A percentile compares a stretch with the other conserved stretches of the same genome.
These are phyloP conservation scores for Ophioninae sp. DNA, from an alignment of 2,888 invertebrate genomes.

Conservation along the genomic window DNA sequence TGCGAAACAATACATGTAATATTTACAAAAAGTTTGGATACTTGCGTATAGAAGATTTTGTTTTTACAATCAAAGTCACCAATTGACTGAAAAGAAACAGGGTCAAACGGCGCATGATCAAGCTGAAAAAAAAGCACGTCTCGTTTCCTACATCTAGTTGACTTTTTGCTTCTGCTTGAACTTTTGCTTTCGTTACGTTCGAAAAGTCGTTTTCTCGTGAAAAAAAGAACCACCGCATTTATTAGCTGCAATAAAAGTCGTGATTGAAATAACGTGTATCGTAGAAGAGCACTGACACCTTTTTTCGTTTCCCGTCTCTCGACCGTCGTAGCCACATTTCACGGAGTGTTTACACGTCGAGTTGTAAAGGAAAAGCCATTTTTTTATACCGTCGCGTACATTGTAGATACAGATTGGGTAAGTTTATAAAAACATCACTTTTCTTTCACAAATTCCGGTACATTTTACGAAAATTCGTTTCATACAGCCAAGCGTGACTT, in stretches of 20 bases:
- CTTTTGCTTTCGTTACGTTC: background rate
- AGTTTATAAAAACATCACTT: background rate
- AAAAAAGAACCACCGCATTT: background rate
- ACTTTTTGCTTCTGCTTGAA: background rate
- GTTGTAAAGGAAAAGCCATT: background rate
- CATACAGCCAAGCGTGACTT: background rate
- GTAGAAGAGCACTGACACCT: background rate
- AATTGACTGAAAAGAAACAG: background rate
- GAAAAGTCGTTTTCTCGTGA: background rate
- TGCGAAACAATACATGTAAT: background rate
- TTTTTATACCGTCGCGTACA: background rate
- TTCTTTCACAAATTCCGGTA: background rate
- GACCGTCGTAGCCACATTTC: background rate
- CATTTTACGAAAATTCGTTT: background rate
- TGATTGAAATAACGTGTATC: background rate
- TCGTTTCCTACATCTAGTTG: background rate
- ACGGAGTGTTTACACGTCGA: background rate
- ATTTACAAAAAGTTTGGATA: background rate
- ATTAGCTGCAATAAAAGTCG: background rate
- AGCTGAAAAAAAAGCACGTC: background rate
- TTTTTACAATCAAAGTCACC: background rate
- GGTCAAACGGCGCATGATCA: background rate
- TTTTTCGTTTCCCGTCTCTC: background rate
- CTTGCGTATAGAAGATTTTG: background rate
- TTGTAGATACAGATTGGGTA: background rate